Evolutionary conservation across 2,113 vertebrate genomes (phyloP).

Genomic region (Spea multiplicata): DNA sequence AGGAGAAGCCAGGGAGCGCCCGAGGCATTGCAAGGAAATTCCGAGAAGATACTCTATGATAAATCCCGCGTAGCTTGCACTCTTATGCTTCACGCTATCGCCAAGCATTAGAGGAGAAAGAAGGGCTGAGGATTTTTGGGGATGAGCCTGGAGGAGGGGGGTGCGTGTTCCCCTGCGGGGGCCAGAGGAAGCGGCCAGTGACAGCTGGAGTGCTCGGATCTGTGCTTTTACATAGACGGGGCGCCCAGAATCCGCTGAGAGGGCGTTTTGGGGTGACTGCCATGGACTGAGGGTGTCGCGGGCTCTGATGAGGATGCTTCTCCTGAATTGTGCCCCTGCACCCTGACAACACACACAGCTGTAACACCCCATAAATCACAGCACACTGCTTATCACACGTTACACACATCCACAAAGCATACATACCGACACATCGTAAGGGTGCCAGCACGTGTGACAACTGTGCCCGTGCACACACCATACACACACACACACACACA

Average conservation of each 20-base stretch:
- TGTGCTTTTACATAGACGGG: background rate
- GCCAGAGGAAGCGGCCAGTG: background rate
- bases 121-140: conserved; percentile 5
- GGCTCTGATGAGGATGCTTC: conserved; percentile 3
- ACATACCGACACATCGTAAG: background rate
- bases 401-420: background rate
- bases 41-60: conserved; percentile 3
- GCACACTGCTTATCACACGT: background rate
- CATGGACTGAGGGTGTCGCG: background rate
- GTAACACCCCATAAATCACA: background rate
- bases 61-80: conserved; percentile 3
- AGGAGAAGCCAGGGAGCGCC: conserved; percentile 4
- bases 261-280: conserved; percentile 3
- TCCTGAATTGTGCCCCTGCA: background rate
- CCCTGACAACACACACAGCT: background rate
- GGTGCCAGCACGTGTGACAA: background rate
- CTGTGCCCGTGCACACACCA: too few species aligned
- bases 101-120: background rate
- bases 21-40: background rate
- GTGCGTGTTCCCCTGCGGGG: conserved; percentile 16
- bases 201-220: background rate
- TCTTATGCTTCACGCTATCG: background rate
- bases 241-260: background rate
- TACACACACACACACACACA: background rate
- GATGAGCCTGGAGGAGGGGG: background rate